phyloP scores from a whole-genome alignment of 2,797 vertebrate genomes.

The Anguilla pacifica region DNA sequence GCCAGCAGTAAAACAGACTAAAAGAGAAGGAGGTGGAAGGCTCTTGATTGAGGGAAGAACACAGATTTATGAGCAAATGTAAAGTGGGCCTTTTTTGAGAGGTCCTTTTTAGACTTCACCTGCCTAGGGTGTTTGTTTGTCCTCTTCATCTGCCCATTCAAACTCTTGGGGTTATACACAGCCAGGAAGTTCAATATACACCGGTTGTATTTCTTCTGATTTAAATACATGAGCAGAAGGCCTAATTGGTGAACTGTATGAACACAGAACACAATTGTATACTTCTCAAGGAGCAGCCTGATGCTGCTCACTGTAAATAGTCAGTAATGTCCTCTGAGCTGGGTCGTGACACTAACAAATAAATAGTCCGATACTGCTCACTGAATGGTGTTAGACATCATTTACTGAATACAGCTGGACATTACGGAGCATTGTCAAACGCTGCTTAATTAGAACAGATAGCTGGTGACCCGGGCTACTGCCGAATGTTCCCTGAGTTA shows the following conservation, averaged over 20 bases:
- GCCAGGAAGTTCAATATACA: background rate
- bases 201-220: background rate
- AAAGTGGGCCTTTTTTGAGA: conserved; percentile 36
- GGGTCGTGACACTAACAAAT: too few relatives aligned
- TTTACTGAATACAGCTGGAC: background rate
- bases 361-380: background rate
- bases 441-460: background rate
- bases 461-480: background rate
- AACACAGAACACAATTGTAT: background rate
- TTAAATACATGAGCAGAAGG: background rate
- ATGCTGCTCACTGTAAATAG: background rate
- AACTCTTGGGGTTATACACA: background rate
- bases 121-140: conserved; percentile 41
- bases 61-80: conserved; percentile 44
- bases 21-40: background rate
- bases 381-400: background rate
- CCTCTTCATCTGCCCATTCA: background rate
- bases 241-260: background rate
- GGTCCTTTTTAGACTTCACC: conserved; percentile 38
- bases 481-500: background rate
- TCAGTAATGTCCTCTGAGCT: background rate
- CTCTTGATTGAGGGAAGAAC: conserved; percentile 21
- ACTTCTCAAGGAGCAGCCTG: background rate
- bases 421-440: background rate
- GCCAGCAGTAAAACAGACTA: background rate